phyloP scores from a whole-genome alignment of 2,113 vertebrate genomes.

The Tiliqua scincoides region DNA sequence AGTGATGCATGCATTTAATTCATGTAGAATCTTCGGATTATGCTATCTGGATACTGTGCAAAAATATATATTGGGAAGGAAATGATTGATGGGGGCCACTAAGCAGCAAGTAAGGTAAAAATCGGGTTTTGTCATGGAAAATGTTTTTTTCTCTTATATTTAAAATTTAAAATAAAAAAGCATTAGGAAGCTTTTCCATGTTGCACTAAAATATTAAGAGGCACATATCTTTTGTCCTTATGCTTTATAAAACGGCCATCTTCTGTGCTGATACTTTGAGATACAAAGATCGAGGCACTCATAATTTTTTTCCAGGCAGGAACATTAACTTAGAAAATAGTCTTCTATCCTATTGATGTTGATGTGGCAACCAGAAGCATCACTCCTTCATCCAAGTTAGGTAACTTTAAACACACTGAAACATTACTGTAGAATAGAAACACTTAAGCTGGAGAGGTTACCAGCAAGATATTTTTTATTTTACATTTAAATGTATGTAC shows the following conservation, averaged over 20 bases:
- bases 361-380: too few species aligned
- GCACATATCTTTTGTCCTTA: not conserved
- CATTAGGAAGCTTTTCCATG: not conserved
- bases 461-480: too few species aligned
- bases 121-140: not conserved
- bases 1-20: not conserved
- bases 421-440: too few species aligned
- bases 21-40: not conserved
- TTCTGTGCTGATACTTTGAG: not conserved
- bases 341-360: too few species aligned
- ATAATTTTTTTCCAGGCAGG: not conserved
- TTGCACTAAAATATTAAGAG: not conserved
- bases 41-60: not conserved
- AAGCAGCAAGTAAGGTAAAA: not conserved
- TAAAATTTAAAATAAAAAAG: not conserved
- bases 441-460: too few species aligned
- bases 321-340: not conserved
- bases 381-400: too few species aligned
- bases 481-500: too few species aligned
- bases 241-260: not conserved
- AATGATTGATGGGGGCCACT: not conserved
- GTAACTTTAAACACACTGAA: too few species aligned
- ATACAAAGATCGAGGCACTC: not conserved
- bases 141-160: not conserved
- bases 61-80: not conserved